Evolutionary conservation across 2,113 vertebrate species (phyloP).

Genomic region (Zosterops pallidus): DNA sequence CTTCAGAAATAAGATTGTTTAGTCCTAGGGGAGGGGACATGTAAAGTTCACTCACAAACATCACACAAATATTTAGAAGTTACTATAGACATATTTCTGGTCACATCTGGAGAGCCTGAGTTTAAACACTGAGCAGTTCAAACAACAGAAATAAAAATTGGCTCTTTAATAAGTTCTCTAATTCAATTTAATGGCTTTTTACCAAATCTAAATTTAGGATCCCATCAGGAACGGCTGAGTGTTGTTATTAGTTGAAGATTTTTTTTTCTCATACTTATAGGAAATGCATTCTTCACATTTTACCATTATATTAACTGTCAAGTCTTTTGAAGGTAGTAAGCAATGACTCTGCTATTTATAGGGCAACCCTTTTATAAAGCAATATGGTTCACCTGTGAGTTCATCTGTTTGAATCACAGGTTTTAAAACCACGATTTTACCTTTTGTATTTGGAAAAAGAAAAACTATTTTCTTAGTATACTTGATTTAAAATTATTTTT

Average conservation of each 20-base stretch:
- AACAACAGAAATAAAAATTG: constrained; percentile 19
- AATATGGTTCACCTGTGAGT: not conserved
- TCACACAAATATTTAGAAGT: not conserved
- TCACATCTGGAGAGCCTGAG: not conserved
- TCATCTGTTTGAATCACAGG: not conserved
- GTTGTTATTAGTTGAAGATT: constrained; percentile 37
- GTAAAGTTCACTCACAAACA: not conserved
- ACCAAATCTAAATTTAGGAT: constrained; percentile 31
- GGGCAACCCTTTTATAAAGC: not conserved
- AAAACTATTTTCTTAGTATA: not conserved
- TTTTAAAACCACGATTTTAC: not conserved
- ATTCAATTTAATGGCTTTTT: constrained; percentile 34
- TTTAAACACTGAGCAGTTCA: not conserved
- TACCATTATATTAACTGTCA: constrained; percentile 15
- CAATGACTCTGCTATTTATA: not conserved
- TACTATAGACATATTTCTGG: not conserved
- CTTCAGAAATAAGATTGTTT: not conserved
- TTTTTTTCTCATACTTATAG: not conserved
- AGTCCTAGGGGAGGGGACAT: not conserved
- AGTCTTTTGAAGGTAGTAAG: not conserved
- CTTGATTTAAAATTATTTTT: not conserved
- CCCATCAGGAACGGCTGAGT: not conserved
- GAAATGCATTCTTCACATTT: constrained; percentile 38
- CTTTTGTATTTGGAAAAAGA: not conserved
- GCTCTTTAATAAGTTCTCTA: constrained; percentile 27